Conservation (phyloP, 2,113 vertebrate species). For the Hydrolagus affinis region DNA sequence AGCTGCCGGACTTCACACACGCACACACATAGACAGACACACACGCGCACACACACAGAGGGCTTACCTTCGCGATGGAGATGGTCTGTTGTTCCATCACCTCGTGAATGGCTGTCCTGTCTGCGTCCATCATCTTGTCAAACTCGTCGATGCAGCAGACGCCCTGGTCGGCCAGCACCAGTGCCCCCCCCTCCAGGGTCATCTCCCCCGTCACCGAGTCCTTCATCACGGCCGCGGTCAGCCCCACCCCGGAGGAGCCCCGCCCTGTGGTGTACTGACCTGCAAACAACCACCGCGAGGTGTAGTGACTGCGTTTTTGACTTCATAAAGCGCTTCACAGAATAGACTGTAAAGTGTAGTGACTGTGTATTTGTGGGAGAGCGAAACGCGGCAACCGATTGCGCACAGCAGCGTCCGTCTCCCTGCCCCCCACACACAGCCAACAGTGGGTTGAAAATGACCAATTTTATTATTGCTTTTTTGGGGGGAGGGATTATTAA, state of each 20-base stretch:
- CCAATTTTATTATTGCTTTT: too few relatives aligned
- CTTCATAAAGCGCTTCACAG: too few relatives aligned
- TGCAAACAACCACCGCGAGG: conserved; percentile 36
- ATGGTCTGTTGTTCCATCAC: conserved; percentile 94
- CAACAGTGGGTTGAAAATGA: too few relatives aligned
- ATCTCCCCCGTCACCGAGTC: conserved; percentile 74
- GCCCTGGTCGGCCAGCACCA: conserved; percentile 79
- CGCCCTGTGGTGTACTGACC: conserved; percentile 88
- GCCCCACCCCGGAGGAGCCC: conserved; percentile 78
- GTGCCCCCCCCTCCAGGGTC: conserved; percentile 75
- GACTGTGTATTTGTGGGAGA: not conserved
- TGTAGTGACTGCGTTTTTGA: not conserved
- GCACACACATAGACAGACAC: too few relatives aligned
- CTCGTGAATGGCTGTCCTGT: conserved; percentile 84
- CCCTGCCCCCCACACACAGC: too few relatives aligned
- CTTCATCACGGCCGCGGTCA: conserved; percentile 79
- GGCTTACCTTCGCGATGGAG: conserved; percentile 75
- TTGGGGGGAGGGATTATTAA: too few relatives aligned
- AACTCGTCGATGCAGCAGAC: conserved; percentile 91
- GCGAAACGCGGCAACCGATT: too few relatives aligned
- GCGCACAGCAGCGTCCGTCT: too few relatives aligned
- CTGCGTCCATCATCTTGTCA: conserved; percentile 81
- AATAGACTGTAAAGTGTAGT: not conserved
- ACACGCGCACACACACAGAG: too few relatives aligned
- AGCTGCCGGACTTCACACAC: too few relatives aligned